Base-by-base conservation (phyloP, 2,113 vertebrate species). In the Platichthys stellatus region DNA sequence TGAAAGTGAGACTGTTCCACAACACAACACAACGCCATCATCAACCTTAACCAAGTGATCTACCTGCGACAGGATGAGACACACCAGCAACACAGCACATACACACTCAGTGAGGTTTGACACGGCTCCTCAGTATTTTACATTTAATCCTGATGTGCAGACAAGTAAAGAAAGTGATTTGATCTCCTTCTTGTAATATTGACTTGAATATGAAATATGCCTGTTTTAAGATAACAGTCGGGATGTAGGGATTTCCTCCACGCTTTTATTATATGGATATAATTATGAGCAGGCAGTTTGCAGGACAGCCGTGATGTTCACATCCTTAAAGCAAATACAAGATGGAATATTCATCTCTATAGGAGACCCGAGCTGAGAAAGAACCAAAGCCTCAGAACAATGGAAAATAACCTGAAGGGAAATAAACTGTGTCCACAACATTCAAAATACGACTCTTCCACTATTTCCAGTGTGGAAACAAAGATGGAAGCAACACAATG, bases 71-170 rank as follows among this genome's bases (percentile, higher is more conserved):
- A 62, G 31, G 13, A 23, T 13, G 15, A 38, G 2, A 45, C 18
- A 61, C 21, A 24, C 28, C 17, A 23, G 38, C 2, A 40, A 40
- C 38, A 40, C 38, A 12, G 5, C 45, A 5, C 13, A 47, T 14
- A 15, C 13, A 14, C 13, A n/a, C n/a, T 15, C 45, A 43, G 51
- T 3, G 12, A 4, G 45, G 7, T 18, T 40, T 54, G 24, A 18
- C 61, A 31, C 5, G 28, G 28, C 28, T 31, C 28, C 28, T 72
- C 49, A 3, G 43, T 38, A 64, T 72, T 83, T 87, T 40, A 84
- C 63, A 84, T 31, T 31, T 31, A 31, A 31, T 31, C 73, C 78
- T 58, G 81, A 88, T 85, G 79, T 74, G 72, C 72, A 69, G 28
- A 31, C 5, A 6, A 31, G 28, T 31, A 31, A 63, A 80, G 63